Conservation (phyloP, 2,888 invertebrate genomes). For the Minunthozetes semirufus region DNA sequence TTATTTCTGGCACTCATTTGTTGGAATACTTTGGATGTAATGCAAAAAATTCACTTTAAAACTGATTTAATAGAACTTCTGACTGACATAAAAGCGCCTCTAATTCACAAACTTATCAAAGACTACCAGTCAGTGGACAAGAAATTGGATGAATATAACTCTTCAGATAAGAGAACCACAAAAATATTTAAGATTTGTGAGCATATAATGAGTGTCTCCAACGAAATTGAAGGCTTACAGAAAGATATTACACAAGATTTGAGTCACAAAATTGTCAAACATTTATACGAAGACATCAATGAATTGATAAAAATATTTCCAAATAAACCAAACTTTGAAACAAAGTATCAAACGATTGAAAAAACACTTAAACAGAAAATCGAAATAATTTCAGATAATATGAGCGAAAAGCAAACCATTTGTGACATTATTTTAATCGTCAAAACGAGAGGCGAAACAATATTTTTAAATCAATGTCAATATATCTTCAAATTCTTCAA, state of each 20-base stretch:
- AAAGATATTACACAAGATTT: background rate
- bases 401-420: background rate
- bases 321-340: background rate
- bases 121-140: background rate
- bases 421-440: background rate
- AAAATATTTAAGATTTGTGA: background rate
- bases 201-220: background rate
- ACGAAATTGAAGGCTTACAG: background rate
- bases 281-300: background rate
- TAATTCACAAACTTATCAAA: background rate
- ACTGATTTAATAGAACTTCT: background rate
- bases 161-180: too few relatives aligned
- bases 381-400: background rate
- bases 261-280: background rate
- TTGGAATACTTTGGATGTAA: background rate
- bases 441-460: background rate
- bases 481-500: background rate
- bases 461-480: background rate
- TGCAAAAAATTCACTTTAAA: slow-evolving; percentile 11
- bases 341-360: background rate
- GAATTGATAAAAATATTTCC: background rate
- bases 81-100: background rate
- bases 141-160: background rate
- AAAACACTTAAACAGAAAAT: background rate
- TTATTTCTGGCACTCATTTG: background rate